A percentile compares a stretch with the other conserved stretches of the same genome.
These are phyloP conservation scores for Neoaliturus tenellus DNA, from an alignment of 2,888 invertebrate species.

Conservation along the genomic window DNA sequence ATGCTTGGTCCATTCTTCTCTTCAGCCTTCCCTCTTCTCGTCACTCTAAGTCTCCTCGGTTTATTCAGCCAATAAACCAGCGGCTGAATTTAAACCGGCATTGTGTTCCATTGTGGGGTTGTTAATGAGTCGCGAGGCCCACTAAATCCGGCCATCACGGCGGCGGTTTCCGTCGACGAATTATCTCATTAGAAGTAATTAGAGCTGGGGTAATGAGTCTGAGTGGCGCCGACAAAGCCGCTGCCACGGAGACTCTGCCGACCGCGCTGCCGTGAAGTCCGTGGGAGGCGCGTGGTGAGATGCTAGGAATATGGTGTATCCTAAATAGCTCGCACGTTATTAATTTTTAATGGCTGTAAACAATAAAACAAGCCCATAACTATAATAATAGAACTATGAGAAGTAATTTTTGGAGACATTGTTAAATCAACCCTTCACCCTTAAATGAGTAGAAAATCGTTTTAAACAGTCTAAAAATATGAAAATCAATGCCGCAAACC, in stretches of 20 bases:
- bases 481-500: too few relatives aligned
- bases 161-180: background rate
- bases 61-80: conserved; percentile 28
- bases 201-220: conserved; percentile 35
- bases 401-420: too few relatives aligned
- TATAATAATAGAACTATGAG: too few relatives aligned
- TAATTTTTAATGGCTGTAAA: too few relatives aligned
- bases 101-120: conserved; percentile 20
- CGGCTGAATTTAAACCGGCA: conserved; percentile 33
- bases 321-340: too few relatives aligned
- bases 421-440: too few relatives aligned
- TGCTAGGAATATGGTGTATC: too few relatives aligned
- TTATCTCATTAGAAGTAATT: conserved; percentile 42
- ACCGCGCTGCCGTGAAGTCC: too few relatives aligned
- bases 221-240: background rate
- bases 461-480: too few relatives aligned
- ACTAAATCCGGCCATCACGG: conserved; percentile 16
- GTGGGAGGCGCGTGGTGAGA: too few relatives aligned
- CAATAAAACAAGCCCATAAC: too few relatives aligned
- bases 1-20: conserved; percentile 22
- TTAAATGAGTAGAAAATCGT: too few relatives aligned
- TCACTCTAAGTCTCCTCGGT: background rate
- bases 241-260: background rate
- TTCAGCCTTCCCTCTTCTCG: background rate
- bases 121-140: background rate